phyloP scores from a whole-genome alignment of 2,888 invertebrate species.

The Rotaria macrura region DNA sequence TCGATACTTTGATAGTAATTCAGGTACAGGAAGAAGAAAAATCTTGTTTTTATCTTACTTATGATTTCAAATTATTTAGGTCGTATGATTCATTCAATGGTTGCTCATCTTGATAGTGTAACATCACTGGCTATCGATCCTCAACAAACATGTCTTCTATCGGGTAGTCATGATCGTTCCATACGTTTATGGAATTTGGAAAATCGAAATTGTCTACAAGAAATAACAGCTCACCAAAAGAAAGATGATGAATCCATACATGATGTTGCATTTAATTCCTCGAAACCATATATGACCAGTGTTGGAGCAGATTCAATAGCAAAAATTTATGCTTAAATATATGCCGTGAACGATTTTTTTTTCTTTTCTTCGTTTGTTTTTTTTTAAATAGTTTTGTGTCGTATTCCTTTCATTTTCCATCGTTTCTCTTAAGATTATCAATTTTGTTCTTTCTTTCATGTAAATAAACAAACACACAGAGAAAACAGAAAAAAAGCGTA shows the following conservation, averaged over 20 bases:
- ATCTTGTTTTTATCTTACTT: slow-evolving; percentile 41
- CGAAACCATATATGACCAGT: slow-evolving; percentile 93
- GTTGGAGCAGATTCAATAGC: slow-evolving; percentile 96
- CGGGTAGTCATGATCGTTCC: slow-evolving; percentile 66
- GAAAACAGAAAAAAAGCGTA: neutral
- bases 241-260: slow-evolving; percentile 98
- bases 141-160: slow-evolving; percentile 90
- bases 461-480: too few species aligned
- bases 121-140: slow-evolving; percentile 95
- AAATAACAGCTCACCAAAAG: slow-evolving; percentile 97
- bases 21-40: slow-evolving; percentile 44
- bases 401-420: neutral
- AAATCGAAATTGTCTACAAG: slow-evolving; percentile 96
- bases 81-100: slow-evolving; percentile 89
- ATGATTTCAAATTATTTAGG: too few species aligned
- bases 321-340: slow-evolving; percentile 70
- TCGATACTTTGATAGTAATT: slow-evolving; percentile 90
- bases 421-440: neutral
- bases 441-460: neutral
- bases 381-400: neutral
- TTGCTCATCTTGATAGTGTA: slow-evolving; percentile 94
- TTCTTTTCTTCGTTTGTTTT: neutral
- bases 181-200: slow-evolving; percentile 59
- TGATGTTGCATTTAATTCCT: slow-evolving; percentile 97
- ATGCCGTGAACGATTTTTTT: neutral